Evolutionary conservation across 2,888 invertebrate genomes (phyloP).

Genomic region (Monopis laevigella): DNA sequence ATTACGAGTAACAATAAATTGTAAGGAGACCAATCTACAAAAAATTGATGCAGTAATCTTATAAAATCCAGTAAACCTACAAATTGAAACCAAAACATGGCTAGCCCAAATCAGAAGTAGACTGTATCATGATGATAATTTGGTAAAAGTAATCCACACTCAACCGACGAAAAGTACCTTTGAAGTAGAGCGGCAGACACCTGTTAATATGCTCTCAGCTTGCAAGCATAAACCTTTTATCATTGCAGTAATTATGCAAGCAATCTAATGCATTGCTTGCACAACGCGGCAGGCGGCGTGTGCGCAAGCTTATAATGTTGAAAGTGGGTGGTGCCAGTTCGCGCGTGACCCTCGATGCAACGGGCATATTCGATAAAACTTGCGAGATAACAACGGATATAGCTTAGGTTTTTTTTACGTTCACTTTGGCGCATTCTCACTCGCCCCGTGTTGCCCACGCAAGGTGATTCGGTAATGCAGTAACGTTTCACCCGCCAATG

Average conservation of each 20-base stretch:
- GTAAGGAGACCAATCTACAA: no score
- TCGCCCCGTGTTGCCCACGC: constrained; percentile 61
- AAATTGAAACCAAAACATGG: no score
- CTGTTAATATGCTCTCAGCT: not conserved
- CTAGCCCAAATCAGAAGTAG: no score
- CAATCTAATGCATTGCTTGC: constrained; percentile 13
- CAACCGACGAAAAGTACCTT: not conserved
- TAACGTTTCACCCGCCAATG: constrained; percentile 49
- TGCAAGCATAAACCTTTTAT: not conserved
- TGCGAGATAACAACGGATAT: constrained; percentile 34
- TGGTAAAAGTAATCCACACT: not conserved
- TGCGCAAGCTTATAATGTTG: constrained; percentile 20
- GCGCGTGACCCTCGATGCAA: constrained; percentile 12
- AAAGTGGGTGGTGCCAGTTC: constrained; percentile 23
- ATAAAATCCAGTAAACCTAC: no score
- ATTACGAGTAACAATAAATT: no score
- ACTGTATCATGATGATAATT: no score
- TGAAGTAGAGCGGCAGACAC: not conserved
- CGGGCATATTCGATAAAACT: constrained; percentile 13
- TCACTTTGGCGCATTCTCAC: constrained; percentile 32
- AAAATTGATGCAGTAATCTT: no score
- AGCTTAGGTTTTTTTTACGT: constrained; percentile 34
- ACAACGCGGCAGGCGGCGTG: constrained; percentile 13
- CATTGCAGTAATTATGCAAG: not conserved
- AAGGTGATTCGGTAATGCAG: constrained; percentile 59